Base-by-base conservation (phyloP, 37 sponge, comb jelly and placozoan species). In the Eunapius fragilis region DNA sequence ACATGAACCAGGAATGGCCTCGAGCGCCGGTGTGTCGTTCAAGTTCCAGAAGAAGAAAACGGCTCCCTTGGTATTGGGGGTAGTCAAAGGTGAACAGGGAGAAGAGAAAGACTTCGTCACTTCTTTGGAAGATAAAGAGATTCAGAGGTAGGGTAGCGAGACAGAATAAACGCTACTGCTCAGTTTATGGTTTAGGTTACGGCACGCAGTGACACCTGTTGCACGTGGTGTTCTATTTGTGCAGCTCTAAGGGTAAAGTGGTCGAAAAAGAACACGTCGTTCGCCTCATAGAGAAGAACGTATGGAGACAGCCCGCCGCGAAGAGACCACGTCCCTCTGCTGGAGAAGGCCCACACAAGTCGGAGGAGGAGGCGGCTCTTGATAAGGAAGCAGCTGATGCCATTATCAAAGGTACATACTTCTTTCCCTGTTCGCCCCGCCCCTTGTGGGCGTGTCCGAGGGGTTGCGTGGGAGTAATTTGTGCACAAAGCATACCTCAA, bases 331-430 rank as follows among this genome's bases (percentile, higher is more conserved):
- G 77, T 24, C 37, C 7, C 25, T 25, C 37, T 31, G 31, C n/a
- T 26, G 5, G 24, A 79, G 23, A 35, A 75, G 69, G 37, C 45
- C 50, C 32, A 5, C 50, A 75, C 2, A 85, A 78, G 82, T 48
- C 68, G 19, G 28, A 68, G 10, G 88, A 90, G 48, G 85, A 93
- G 50, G 19, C 69, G 26, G 67, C 47, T 35, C 75, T 93, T 27
- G 87, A 92, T 7, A 81, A 80, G 68, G 84, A 89, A 48, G 95
- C 95, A 30, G 95, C 87, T 27, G 74, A 83, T 70, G 95, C 95
- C 11, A 79, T 95, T 24, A 37, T 92, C 31, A 86, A 74, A 86
- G 93, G 95, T 89, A 32, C 58, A 58, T 0, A 58, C 2, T 4
- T 58, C 6, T 17, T 12, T 58, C n/a, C n/a, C n/a, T n/a, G n/a